Conservation (phyloP, 2,888 invertebrate genomes). For the Meteorus colon region DNA sequence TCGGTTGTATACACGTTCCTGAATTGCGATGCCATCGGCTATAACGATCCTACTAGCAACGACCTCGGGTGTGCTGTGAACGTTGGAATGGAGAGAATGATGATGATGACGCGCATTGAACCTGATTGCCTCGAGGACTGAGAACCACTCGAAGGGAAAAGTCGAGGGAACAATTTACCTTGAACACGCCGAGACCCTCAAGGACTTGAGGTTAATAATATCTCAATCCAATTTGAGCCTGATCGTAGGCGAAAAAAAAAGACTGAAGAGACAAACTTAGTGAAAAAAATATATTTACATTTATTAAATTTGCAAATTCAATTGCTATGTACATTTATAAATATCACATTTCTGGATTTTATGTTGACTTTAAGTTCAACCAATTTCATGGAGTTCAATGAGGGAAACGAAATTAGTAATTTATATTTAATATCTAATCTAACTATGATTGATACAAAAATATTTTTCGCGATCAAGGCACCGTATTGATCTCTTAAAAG, state of each 20-base stretch:
- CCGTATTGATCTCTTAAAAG: no score
- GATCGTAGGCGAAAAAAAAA: not conserved
- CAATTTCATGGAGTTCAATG: no score
- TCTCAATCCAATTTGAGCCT: not conserved
- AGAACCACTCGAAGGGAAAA: slow-evolving; percentile 16
- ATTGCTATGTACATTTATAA: no score
- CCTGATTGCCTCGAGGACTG: slow-evolving; percentile 54
- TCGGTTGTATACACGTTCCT: not conserved
- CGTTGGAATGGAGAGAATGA: slow-evolving; percentile 47
- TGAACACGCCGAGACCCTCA: slow-evolving; percentile 14
- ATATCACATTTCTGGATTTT: no score
- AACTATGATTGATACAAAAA: no score
- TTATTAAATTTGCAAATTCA: not conserved
- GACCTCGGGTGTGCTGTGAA: slow-evolving; percentile 22
- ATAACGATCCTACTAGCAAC: slow-evolving; percentile 28
- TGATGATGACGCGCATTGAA: slow-evolving; percentile 61
- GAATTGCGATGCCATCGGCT: slow-evolving; percentile 24
- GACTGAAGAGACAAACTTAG: slow-evolving; percentile 5
- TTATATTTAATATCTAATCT: no score
- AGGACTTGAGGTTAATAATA: slow-evolving; percentile 13
- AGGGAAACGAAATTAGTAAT: no score
- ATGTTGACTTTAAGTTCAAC: no score
- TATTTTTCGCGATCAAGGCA: no score
- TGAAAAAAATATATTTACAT: not conserved
- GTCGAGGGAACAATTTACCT: slow-evolving; percentile 4